Percentiles rank a stretch among this genome's conserved stretches.
phyloP scores from a whole-genome alignment of 64 coral and sea anemone genomes.

The Acropora yongei region DNA sequence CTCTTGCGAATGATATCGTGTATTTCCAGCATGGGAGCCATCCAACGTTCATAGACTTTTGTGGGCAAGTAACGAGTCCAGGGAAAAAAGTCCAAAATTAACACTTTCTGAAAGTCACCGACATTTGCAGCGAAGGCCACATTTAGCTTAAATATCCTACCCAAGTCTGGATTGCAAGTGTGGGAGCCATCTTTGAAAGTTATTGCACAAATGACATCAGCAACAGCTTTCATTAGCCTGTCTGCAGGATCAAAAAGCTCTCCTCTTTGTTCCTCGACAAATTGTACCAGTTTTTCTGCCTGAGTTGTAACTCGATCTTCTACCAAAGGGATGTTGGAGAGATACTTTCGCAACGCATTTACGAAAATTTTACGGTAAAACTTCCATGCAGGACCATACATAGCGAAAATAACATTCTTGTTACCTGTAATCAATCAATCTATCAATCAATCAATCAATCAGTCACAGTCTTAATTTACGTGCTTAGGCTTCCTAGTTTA shows the following conservation, averaged over 20 bases:
- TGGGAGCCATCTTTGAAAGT: conserved; percentile 24
- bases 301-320: conserved; percentile 36
- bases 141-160: not conserved
- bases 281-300: conserved; percentile 34
- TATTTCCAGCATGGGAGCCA: conserved; percentile 1
- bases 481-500: no score
- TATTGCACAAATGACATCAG: conserved; percentile 44
- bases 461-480: no score
- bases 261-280: conserved; percentile 39
- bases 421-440: conserved; percentile 23
- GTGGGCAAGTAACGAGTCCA: conserved; percentile 44
- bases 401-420: conserved; percentile 65
- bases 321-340: conserved; percentile 22
- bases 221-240: conserved; percentile 13
- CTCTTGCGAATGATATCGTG: not conserved
- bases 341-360: conserved; percentile 54
- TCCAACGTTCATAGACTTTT: not conserved
- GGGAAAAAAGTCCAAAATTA: conserved; percentile 31
- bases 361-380: conserved; percentile 70
- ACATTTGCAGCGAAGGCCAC: not conserved
- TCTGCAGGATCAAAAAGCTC: conserved; percentile 40
- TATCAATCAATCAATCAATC: no score
- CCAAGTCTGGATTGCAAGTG: conserved; percentile 24
- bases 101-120: not conserved
- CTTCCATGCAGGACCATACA: conserved; percentile 60